Base-by-base conservation (phyloP, 1,140 invertebrate genomes). In the Zaprionus davidi region DNA sequence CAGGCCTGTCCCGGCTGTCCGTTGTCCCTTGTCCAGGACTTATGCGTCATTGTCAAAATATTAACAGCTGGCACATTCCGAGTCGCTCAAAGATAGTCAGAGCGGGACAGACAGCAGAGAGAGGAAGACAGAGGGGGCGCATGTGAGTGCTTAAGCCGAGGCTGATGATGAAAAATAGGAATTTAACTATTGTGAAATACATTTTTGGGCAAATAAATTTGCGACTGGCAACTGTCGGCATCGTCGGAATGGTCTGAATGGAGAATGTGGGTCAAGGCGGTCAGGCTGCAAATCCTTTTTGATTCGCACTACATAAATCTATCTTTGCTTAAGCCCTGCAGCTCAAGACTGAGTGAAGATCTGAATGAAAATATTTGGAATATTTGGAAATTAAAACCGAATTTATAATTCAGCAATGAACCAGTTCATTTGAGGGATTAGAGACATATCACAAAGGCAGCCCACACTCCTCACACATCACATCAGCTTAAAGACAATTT, bases 31-130 rank as follows among this genome's bases (percentile, higher is more conserved):
- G 73, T 83, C 80, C 71, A 66, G 81, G 71, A 88, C 84, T 84
- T 84, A 76, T 88, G 85, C 85, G 78, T 88, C 84, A 88, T 88
- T 88, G 84, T 90, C 84, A 90, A 88, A 88, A 88, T 88, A 88
- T 88, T 88, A 88, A 88, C 84, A 88, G 84, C 84, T 88, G 84
- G 81, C 78, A 84, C 85, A 87, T 68, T 80, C 77, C 84, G 65
- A 71, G 71, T 60, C 44, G 36, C 49, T 44, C 31, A 44, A 28
- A 67, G 53, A 56, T 51, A 51, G 46, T 28, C 13, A 46, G 17
- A 60, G 59, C 15, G n/a, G 28, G 22, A 66, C 4, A 56, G 49
- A 65, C n/a, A 44, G 2, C n/a, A 11, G 22, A 65, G 3, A 38
- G 31, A 20, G n/a, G 13, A n/a, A 65, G 63, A 15, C 6, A 20